Conservation (phyloP, 2,113 vertebrate genomes). For the Falco punctatus region DNA sequence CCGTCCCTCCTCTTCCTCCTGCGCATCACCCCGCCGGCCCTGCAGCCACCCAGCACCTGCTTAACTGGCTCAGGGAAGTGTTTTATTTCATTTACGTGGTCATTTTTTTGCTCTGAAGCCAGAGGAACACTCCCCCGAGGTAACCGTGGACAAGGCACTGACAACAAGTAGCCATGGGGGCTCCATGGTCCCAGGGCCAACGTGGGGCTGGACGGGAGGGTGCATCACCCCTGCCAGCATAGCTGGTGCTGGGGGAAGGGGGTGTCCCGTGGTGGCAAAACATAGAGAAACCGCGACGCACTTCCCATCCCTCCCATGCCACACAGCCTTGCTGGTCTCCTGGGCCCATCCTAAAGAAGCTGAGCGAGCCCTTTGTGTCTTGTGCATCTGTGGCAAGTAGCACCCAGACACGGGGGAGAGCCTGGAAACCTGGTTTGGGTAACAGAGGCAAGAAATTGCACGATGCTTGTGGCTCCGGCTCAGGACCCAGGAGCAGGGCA, state of each 20-base stretch:
- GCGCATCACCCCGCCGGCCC: rapidly evolving
- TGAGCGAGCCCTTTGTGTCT: neutral
- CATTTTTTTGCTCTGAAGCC: neutral
- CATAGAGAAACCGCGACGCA: rapidly evolving
- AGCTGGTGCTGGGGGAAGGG: neutral
- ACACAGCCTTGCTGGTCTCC: neutral
- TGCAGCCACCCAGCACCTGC: neutral
- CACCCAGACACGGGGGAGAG: rapidly evolving
- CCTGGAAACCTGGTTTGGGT: neutral
- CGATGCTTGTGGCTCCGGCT: rapidly evolving
- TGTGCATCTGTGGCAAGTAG: neutral
- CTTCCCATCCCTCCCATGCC: neutral
- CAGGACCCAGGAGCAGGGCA: neutral
- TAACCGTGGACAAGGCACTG: neutral
- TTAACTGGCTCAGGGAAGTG: rapidly evolving
- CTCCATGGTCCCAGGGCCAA: rapidly evolving
- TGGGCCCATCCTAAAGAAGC: neutral
- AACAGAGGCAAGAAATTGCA: rapidly evolving
- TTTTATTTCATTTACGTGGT: rapidly evolving
- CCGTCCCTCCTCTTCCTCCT: neutral
- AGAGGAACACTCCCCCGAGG: neutral
- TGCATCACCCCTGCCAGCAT: too few species aligned
- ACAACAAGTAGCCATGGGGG: rapidly evolving
- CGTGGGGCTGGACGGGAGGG: rapidly evolving
- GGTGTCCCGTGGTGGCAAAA: neutral